Conservation (phyloP, 2,797 vertebrate genomes). For the Chelidonichthys spinosus region DNA sequence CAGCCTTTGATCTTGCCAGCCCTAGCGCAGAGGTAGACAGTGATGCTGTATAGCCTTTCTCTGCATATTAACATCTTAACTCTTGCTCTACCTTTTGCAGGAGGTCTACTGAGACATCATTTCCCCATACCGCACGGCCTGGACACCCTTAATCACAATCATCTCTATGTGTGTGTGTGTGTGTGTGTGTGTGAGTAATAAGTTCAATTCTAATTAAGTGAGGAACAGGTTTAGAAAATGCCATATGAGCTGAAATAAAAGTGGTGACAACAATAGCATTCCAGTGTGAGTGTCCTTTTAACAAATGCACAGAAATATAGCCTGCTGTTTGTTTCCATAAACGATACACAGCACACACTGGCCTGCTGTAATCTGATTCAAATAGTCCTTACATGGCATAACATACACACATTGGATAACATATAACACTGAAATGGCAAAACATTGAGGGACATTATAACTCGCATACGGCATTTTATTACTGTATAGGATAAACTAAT, state of each 20-base stretch:
- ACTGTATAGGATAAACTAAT: not conserved
- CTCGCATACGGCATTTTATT: not conserved
- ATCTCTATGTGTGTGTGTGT: conserved; percentile 32
- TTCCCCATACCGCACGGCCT: conserved; percentile 63
- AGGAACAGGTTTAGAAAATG: conserved; percentile 36
- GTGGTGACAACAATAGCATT: conserved; percentile 25
- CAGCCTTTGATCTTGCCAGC: conserved; percentile 80
- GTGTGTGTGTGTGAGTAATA: conserved; percentile 19
- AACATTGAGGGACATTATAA: not conserved
- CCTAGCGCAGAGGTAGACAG: conserved; percentile 82
- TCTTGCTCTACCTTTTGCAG: conserved; percentile 73
- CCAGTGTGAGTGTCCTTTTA: conserved; percentile 19
- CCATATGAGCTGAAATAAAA: conserved; percentile 36
- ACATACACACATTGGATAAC: not conserved
- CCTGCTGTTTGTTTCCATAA: conserved; percentile 27
- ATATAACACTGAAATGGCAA: conserved; percentile 19
- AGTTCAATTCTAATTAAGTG: conserved; percentile 40
- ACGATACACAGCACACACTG: conserved; percentile 15
- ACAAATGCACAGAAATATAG: conserved; percentile 22
- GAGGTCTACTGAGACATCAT: conserved; percentile 82
- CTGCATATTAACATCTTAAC: conserved; percentile 84
- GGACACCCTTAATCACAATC: conserved; percentile 64
- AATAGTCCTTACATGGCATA: conserved; percentile 8
- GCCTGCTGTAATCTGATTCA: conserved; percentile 25
- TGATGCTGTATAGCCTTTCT: conserved; percentile 81